These are phyloP conservation scores for Odontocolon sp. DNA, from an alignment of 2,888 invertebrate species.

Conservation along the genomic window DNA sequence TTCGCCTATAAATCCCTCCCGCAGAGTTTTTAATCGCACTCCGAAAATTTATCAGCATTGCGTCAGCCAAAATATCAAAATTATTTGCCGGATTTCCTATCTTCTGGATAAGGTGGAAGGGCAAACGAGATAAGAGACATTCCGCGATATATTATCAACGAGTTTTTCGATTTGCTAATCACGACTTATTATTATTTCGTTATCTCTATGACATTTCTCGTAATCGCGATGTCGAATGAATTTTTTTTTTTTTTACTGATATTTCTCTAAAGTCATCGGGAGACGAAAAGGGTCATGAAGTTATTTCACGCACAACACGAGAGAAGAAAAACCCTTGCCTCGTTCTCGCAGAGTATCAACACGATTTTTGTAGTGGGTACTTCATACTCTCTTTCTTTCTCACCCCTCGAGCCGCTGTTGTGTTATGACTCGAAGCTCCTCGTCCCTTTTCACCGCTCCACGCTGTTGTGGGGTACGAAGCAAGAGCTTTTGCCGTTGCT, in stretches of 20 bases:
- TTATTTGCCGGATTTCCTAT: background rate
- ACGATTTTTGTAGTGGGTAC: constrained; percentile 52
- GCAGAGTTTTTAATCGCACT: background rate
- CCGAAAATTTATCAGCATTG: background rate
- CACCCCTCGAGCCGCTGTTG: constrained; percentile 28
- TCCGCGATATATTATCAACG: too few species aligned
- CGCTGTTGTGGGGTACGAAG: constrained; percentile 24
- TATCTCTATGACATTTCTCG: too few species aligned
- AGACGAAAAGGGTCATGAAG: constrained; percentile 28
- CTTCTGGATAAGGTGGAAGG: too few species aligned
- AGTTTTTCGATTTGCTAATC: too few species aligned
- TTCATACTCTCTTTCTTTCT: constrained; percentile 42
- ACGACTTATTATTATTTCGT: too few species aligned
- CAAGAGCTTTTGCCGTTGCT: constrained; percentile 30
- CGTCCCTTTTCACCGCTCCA: background rate
- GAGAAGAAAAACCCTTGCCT: constrained; percentile 2
- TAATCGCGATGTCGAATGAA: too few species aligned
- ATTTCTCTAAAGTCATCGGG: constrained; percentile 31
- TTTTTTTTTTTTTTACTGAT: background rate
- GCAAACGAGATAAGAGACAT: background rate
- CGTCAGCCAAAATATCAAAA: background rate
- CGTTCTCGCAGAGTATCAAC: constrained; percentile 59
- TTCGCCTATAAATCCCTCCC: background rate
- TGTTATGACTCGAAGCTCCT: constrained; percentile 29
- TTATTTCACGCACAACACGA: background rate